These are phyloP conservation scores for Parapsyche elsis DNA, from an alignment of 1,140 invertebrate genomes.

Conservation along the genomic window DNA sequence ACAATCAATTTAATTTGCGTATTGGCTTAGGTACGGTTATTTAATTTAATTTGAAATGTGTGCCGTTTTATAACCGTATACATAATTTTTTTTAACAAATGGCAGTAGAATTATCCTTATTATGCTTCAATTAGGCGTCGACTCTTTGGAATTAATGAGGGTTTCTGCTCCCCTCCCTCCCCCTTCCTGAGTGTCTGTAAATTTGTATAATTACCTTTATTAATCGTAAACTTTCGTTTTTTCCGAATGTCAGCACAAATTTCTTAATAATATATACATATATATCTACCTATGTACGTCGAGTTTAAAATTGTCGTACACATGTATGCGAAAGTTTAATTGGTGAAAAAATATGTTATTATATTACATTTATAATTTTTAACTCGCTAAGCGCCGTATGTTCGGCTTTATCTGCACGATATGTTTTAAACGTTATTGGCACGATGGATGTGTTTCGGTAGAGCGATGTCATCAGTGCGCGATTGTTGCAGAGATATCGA, in stretches of 20 bases:
- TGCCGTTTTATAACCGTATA: slow-evolving; percentile 7
- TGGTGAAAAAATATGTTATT: background rate
- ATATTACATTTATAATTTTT: too few relatives aligned
- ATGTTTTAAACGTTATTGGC: too few relatives aligned
- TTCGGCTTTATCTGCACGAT: too few relatives aligned
- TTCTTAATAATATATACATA: too few relatives aligned
- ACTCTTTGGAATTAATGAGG: slow-evolving; percentile 43
- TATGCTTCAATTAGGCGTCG: slow-evolving; percentile 48
- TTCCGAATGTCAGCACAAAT: slow-evolving; percentile 19
- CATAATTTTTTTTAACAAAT: slow-evolving; percentile 27
- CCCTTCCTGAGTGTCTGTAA: slow-evolving; percentile 14
- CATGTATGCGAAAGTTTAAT: too few relatives aligned
- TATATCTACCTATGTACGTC: too few relatives aligned
- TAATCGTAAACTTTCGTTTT: slow-evolving; percentile 50
- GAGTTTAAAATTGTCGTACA: too few relatives aligned
- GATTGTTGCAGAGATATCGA: too few relatives aligned
- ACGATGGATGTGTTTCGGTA: too few relatives aligned
- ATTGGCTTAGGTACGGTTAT: background rate
- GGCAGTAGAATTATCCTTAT: slow-evolving; percentile 27
- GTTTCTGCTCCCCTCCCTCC: slow-evolving; percentile 27
- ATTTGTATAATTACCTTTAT: slow-evolving; percentile 51
- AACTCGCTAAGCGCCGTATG: too few relatives aligned
- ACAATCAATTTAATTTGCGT: background rate
- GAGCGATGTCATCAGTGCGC: too few relatives aligned
- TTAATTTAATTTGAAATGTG: background rate